These are phyloP conservation scores for Cebidichthys violaceus DNA, from an alignment of 2,113 vertebrate species.

Conservation along the genomic window DNA sequence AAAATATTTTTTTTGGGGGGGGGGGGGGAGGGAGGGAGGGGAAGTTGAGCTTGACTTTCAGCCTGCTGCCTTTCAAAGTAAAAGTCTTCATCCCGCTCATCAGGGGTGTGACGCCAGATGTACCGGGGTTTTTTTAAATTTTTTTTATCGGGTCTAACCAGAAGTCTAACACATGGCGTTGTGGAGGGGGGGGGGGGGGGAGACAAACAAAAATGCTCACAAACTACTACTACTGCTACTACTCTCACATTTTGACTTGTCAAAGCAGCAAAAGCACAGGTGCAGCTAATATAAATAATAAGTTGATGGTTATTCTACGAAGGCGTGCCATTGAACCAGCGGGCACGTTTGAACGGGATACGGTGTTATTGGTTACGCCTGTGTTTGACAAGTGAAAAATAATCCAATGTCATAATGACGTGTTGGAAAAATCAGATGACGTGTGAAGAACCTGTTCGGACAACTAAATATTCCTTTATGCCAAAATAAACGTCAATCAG, in stretches of 20 bases:
- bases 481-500: slow-evolving; percentile 9
- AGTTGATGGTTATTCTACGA: neutral
- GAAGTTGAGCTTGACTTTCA: slow-evolving; percentile 29
- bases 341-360: neutral
- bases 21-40: no score
- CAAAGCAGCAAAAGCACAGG: neutral
- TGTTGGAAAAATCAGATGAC: neutral
- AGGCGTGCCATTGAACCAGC: neutral
- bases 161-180: neutral
- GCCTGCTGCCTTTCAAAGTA: slow-evolving; percentile 59
- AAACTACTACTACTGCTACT: neutral
- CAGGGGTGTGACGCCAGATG: slow-evolving; percentile 2
- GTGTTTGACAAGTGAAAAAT: slow-evolving; percentile 21
- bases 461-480: neutral
- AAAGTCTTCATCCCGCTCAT: slow-evolving; percentile 24
- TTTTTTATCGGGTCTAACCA: no score
- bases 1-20: slow-evolving; percentile 13
- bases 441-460: neutral
- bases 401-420: neutral
- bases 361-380: neutral
- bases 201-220: neutral
- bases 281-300: neutral
- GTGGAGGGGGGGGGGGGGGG: no score
- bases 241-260: slow-evolving; percentile 14
- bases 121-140: no score